These are phyloP conservation scores for Drosophila mojavensis DNA, from an alignment of 1,140 invertebrate species.

Conservation along the genomic window DNA sequence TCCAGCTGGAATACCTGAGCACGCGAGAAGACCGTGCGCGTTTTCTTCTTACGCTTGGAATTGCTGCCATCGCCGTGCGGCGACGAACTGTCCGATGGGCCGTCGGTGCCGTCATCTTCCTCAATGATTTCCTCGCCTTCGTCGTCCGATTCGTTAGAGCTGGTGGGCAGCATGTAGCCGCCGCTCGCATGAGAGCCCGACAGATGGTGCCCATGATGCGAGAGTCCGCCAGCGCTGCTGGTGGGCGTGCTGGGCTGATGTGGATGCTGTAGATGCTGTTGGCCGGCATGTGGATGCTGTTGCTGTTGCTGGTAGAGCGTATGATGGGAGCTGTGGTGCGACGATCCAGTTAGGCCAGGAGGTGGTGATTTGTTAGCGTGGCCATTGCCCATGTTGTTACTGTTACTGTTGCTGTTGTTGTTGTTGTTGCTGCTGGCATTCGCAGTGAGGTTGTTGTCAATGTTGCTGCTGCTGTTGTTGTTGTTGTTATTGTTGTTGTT, in stretches of 20 bases:
- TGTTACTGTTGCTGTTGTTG: constrained; percentile 64
- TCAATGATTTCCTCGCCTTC: constrained; percentile 86
- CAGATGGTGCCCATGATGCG: constrained; percentile 59
- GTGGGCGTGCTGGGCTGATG: constrained; percentile 82
- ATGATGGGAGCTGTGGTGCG: constrained; percentile 52
- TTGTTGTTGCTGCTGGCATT: constrained; percentile 83
- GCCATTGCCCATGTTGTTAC: constrained; percentile 82
- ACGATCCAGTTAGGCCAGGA: constrained; percentile 27
- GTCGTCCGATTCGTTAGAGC: constrained; percentile 87
- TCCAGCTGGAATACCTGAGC: constrained; percentile 98
- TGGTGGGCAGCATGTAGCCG: constrained; percentile 83
- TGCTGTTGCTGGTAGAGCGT: constrained; percentile 83
- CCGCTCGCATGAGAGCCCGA: constrained; percentile 74
- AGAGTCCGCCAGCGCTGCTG: constrained; percentile 70
- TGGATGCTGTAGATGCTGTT: constrained; percentile 84
- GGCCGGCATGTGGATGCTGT: constrained; percentile 18
- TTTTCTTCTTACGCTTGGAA: constrained; percentile 97
- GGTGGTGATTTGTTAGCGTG: constrained; percentile 64
- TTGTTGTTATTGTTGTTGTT: constrained; percentile 50
- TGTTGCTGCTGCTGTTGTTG: constrained; percentile 41
- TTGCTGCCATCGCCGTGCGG: constrained; percentile 84
- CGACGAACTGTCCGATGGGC: constrained; percentile 85
- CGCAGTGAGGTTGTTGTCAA: constrained; percentile 50
- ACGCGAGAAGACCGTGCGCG: constrained; percentile 97
- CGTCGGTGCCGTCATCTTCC: constrained; percentile 87